Conservation (phyloP, 1,140 invertebrate species). For the Apocrypta bakeri region DNA sequence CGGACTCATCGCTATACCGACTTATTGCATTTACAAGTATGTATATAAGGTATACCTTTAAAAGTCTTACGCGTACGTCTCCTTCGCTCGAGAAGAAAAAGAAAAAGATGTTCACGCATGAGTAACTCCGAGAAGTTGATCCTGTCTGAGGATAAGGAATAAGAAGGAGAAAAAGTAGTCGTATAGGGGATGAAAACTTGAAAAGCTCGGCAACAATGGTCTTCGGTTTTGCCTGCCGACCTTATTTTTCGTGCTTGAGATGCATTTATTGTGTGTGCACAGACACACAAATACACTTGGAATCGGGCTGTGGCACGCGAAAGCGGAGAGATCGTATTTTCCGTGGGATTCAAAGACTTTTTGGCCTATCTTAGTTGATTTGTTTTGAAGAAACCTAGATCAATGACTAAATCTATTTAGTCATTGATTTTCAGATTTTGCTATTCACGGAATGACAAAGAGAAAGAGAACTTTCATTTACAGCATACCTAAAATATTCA, state of each 20-base stretch:
- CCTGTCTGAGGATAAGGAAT: not conserved
- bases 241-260: not conserved
- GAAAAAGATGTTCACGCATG: not conserved
- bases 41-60: not conserved
- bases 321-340: not conserved
- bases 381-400: not conserved
- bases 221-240: not conserved
- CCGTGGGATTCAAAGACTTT: not conserved
- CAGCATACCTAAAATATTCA: not conserved
- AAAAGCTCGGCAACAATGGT: constrained; percentile 1
- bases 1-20: not conserved
- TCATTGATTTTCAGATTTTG: not conserved
- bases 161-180: not conserved
- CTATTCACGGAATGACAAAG: not conserved
- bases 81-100: not conserved
- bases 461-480: not conserved
- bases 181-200: not conserved
- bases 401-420: not conserved
- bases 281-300: too few relatives aligned
- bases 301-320: too few relatives aligned
- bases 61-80: not conserved
- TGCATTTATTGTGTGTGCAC: constrained; percentile 16
- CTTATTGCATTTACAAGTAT: not conserved
- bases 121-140: not conserved
- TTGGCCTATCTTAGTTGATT: not conserved